Conservation (phyloP, 2,113 vertebrate species). For the Peromyscus maniculatus region DNA sequence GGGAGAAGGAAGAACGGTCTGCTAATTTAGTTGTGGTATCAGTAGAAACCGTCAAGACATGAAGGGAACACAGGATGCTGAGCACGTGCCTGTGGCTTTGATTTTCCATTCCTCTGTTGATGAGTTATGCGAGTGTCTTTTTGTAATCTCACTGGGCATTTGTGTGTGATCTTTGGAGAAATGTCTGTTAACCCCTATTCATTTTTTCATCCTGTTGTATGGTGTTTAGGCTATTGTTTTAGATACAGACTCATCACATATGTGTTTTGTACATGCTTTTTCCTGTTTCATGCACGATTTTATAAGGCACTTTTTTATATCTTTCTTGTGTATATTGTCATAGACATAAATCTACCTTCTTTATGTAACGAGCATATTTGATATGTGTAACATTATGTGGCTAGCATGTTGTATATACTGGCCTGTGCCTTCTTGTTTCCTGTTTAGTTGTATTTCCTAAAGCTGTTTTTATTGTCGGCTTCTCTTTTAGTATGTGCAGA, state of each 20-base stretch:
- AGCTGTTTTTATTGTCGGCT: not conserved
- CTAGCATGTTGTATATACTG: not conserved
- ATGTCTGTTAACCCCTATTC: not conserved
- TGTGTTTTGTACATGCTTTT: not conserved
- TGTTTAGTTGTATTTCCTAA: not conserved
- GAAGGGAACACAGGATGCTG: not conserved
- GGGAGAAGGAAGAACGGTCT: not conserved
- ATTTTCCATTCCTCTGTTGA: not conserved
- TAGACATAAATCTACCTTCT: not conserved
- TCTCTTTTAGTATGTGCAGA: not conserved
- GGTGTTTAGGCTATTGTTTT: not conserved
- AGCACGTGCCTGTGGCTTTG: not conserved
- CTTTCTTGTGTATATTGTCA: not conserved
- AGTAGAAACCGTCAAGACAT: not conserved
- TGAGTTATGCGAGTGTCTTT: not conserved
- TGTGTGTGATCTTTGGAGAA: not conserved
- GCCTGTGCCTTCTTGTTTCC: not conserved
- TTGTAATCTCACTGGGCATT: not conserved
- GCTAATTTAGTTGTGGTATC: not conserved
- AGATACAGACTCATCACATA: not conserved
- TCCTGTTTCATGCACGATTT: not conserved
- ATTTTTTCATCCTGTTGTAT: not conserved
- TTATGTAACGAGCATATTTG: not conserved
- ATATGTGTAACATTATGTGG: not conserved
- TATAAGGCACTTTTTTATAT: not conserved